A percentile compares a stretch with the other conserved stretches of the same genome.
Evolutionary conservation across 2,888 invertebrate species (phyloP).

Genomic region (Drosophila nr. medialis): DNA sequence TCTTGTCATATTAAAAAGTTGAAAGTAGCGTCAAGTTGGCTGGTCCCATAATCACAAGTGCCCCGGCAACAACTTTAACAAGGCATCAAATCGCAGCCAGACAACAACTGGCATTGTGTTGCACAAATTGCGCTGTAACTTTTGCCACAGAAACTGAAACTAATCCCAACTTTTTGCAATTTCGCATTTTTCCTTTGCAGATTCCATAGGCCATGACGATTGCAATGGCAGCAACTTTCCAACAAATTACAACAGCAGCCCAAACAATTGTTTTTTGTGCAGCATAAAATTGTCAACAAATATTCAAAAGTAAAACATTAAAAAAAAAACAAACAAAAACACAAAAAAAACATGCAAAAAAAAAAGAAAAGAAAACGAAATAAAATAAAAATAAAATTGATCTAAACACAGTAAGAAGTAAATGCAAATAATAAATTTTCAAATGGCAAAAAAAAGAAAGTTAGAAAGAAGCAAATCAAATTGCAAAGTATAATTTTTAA

Average conservation of each 20-base stretch:
- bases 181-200: slow-evolving; percentile 82
- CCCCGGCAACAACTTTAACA: slow-evolving; percentile 3
- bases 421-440: slow-evolving; percentile 41
- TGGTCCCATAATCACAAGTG: slow-evolving; percentile 18
- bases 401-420: slow-evolving; percentile 38
- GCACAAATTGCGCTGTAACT: slow-evolving; percentile 27
- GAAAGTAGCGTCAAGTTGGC: not conserved
- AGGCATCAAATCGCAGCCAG: slow-evolving; percentile 3
- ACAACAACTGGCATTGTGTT: slow-evolving; percentile 15
- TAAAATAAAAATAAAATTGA: slow-evolving; percentile 41
- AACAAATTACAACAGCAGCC: slow-evolving; percentile 69
- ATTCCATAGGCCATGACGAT: slow-evolving; percentile 93
- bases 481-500: slow-evolving; percentile 46
- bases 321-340: slow-evolving; percentile 47
- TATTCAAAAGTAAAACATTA: slow-evolving; percentile 75
- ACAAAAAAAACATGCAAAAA: slow-evolving; percentile 26
- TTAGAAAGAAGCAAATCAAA: slow-evolving; percentile 23
- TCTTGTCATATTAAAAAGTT: slow-evolving; percentile 1
- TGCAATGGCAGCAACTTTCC: slow-evolving; percentile 85
- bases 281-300: slow-evolving; percentile 79
- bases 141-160: slow-evolving; percentile 44
- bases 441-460: slow-evolving; percentile 34
- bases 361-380: slow-evolving; percentile 34
- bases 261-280: slow-evolving; percentile 81
- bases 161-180: slow-evolving; percentile 60